Conservation (phyloP, 2,113 vertebrate species). For the Cebus imitator region DNA sequence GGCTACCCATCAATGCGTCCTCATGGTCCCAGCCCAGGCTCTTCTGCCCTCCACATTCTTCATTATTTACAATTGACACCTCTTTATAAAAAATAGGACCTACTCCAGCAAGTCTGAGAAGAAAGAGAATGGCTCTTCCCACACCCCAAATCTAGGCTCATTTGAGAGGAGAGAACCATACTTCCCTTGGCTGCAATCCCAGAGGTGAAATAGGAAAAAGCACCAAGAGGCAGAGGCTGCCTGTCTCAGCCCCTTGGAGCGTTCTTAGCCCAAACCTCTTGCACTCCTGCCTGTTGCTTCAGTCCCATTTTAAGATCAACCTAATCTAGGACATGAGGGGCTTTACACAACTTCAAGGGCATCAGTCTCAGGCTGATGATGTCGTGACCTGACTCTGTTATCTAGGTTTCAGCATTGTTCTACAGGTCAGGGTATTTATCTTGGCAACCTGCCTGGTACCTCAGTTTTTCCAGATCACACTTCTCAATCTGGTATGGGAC, state of each 20-base stretch:
- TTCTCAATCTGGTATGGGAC: not conserved
- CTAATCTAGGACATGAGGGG: not conserved
- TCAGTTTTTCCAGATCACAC: not conserved
- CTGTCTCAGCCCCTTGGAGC: not conserved
- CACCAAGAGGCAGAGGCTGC: rapidly evolving
- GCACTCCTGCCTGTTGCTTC: not conserved
- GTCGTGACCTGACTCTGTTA: not conserved
- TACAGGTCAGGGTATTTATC: not conserved
- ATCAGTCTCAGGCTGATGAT: not conserved
- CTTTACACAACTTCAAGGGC: not conserved
- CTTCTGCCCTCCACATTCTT: not conserved
- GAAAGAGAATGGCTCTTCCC: not conserved
- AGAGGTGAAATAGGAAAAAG: not conserved
- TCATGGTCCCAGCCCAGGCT: not conserved
- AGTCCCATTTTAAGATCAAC: not conserved
- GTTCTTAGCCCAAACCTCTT: not conserved
- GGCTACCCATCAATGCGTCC: not conserved
- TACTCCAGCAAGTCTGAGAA: not conserved
- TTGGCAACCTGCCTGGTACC: not conserved
- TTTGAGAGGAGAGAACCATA: not conserved
- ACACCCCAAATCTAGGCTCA: not conserved
- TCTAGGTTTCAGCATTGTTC: not conserved
- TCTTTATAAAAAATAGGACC: not conserved
- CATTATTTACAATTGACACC: not conserved
- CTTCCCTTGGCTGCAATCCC: no score